phyloP scores from a whole-genome alignment of 2,888 invertebrate genomes.

The Drosophila anomalipes region DNA sequence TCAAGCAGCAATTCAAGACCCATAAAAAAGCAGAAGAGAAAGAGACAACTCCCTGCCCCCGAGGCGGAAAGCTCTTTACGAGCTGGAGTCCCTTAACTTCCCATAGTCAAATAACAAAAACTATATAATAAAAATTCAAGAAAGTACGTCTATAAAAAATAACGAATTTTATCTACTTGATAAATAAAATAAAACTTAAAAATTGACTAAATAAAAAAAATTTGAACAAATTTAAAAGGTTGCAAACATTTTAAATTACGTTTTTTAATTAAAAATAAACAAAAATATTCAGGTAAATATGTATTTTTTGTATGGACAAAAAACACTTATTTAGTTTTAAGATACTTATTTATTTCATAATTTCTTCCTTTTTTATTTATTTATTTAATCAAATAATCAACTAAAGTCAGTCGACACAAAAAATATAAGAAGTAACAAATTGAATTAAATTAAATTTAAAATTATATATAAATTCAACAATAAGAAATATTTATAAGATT shows the following conservation, averaged over 20 bases:
- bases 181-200: not conserved
- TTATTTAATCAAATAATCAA: no score
- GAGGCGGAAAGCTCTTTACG: not conserved
- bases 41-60: not conserved
- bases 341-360: not conserved
- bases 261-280: not conserved
- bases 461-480: no score
- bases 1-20: slow-evolving; percentile 54
- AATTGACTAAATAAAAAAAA: not conserved
- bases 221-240: not conserved
- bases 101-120: not conserved
- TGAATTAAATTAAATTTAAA: no score
- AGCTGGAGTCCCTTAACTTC: not conserved
- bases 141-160: not conserved
- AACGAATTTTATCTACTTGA: not conserved
- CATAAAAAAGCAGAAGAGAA: slow-evolving; percentile 28
- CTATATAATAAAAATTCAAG: not conserved
- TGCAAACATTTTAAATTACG: not conserved
- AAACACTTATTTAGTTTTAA: no score
- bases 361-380: not conserved
- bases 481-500: no score
- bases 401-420: no score
- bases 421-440: no score
- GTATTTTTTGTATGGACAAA: no score
- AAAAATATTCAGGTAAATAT: not conserved